Base-by-base conservation (phyloP, 2,888 invertebrate genomes). In the Drosophila siamana region DNA sequence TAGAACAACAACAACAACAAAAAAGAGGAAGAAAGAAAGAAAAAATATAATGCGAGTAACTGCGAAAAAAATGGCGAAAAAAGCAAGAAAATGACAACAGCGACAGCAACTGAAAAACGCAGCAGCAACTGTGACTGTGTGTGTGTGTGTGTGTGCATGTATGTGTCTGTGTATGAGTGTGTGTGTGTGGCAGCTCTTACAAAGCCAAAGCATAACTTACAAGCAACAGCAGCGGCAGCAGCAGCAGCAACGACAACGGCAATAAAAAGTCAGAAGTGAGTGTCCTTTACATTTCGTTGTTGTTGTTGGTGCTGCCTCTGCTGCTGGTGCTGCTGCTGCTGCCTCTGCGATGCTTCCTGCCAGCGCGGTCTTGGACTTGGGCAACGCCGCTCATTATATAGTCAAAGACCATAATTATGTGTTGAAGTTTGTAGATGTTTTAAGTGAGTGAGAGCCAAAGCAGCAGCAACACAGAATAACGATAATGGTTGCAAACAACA, bases 361-460 rank as follows among this genome's bases (percentile, higher is more conserved):
- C 81, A 65, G 47, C 67, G 48, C 55, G 43, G 57, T 70, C 74
- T 77, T 69, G 81, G 78, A 69, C 79, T 77, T 69, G 82, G 75
- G 69, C 74, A 76, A 77, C 74, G 82, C 60, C 78, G 79, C 88
- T 89, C 83, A 80, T 84, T 87, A 84, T 84, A 76, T 77, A 86
- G 85, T 87, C 88, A 86, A 88, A 86, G 85, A 83, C 86, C 86
- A 86, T 86, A 86, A 86, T 86, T 86, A 86, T 88, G 88, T 86
- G 88, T 78, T 85, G 86, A 86, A 88, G 86, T 88, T 85, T 73
- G 74, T 80, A 87, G 83, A 82, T 80, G 77, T 64, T 85, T 86
- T 68, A 81, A 78, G 73, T 68, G 65, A 80, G 74, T 57, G 74
- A 66, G 67, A 64, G 63, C 30, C 44, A 51, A 51, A 28, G 55